These are phyloP conservation scores for Hyaena hyaena DNA, from an alignment of 2,113 vertebrate genomes.

Conservation along the genomic window DNA sequence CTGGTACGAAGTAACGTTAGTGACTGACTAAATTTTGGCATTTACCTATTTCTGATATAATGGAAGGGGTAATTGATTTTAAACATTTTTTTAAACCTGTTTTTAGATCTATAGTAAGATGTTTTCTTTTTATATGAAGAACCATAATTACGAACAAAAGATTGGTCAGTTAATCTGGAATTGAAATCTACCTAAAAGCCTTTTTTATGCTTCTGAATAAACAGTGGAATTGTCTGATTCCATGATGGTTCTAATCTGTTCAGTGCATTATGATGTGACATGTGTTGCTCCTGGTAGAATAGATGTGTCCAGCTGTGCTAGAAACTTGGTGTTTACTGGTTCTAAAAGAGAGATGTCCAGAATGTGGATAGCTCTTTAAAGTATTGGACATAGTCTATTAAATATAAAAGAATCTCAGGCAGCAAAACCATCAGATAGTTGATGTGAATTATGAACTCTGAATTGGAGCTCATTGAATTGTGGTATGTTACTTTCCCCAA, in stretches of 20 bases:
- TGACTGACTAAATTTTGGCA: background rate
- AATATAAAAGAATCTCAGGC: background rate
- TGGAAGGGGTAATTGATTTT: background rate
- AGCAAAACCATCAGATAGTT: background rate
- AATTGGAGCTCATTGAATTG: background rate
- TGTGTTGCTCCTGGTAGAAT: background rate
- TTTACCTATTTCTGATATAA: conserved; percentile 1
- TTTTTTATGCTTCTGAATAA: background rate
- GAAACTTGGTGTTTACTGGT: background rate
- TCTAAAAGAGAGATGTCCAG: conserved; percentile 3
- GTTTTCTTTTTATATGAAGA: conserved; percentile 34
- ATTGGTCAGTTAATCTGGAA: conserved; percentile 7
- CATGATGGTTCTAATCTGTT: background rate
- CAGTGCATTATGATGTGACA: background rate
- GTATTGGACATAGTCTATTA: background rate
- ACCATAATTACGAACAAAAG: conserved; percentile 3
- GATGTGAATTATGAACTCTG: background rate
- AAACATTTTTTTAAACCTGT: background rate
- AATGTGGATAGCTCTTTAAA: background rate
- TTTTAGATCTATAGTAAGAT: background rate
- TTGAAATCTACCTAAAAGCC: background rate
- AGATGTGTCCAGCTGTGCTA: background rate
- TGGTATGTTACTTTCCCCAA: background rate
- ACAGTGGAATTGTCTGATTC: background rate
- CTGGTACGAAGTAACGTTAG: background rate